Base-by-base conservation (phyloP, 2,888 invertebrate species). In the Zygaena filipendulae region DNA sequence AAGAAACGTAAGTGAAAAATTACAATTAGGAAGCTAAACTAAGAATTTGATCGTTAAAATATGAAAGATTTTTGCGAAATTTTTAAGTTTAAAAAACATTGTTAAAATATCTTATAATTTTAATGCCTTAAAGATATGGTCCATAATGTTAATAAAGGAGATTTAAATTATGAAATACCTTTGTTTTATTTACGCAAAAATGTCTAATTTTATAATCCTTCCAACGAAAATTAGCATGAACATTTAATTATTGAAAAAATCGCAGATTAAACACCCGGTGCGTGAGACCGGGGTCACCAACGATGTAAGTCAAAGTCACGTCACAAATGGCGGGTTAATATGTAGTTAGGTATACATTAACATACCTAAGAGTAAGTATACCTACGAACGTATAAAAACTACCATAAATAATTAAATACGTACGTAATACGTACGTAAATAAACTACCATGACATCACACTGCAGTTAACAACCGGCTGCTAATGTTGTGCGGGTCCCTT, bases 271-370 rank as follows among this genome's bases (percentile, higher is more conserved):
- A 16, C 4, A 4, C 16, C 16, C 16, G 16, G 16, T 16, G 16
- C 16, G 16, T 6, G 16, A 16, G 16, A 16, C 16, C 16, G 16
- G 16, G 16, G 16, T 4, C 28, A 27, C 31, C 29, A 19, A 31
- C 30, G 16, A 16, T 16, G 16, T 16, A 16, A 16, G 16, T 16
- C 16, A 4, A 16, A 16, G 4, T 6, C 16, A 16, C 16, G 16
- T 16, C 16, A 16, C 16, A 4, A 16, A 7, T 16, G 16, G 16
- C 16, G 16, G 16, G 16, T 24, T 19, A 35, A 16, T n/a, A n/a
- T n/a, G n/a, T n/a, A n/a, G n/a, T n/a, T n/a, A n/a, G n/a, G n/a
- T n/a, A n/a, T n/a, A n/a, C n/a, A n/a, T n/a, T n/a, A n/a, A n/a
- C n/a, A n/a, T n/a, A n/a, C n/a, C n/a, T n/a, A n/a, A n/a, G n/a